Evolutionary conservation across 1,140 invertebrate species (phyloP).

Genomic region (Prorops nasuta): DNA sequence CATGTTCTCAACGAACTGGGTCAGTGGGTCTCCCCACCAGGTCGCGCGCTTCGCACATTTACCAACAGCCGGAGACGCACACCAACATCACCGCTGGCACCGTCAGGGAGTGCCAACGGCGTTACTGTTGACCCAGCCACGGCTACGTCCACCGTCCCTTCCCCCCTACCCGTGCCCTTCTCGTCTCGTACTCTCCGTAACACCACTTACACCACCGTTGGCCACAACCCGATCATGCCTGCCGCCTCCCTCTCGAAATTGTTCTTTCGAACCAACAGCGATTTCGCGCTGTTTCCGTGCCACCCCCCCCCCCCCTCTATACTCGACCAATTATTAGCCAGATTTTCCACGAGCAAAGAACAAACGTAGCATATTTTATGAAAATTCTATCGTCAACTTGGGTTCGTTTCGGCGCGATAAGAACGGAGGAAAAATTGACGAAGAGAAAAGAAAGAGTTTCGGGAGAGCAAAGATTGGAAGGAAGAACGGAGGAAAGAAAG

Average conservation of each 20-base stretch:
- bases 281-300: constrained; percentile 5
- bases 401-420: not conserved
- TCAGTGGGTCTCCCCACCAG: constrained; percentile 54
- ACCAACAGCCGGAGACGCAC: constrained; percentile 18
- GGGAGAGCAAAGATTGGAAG: constrained; percentile 3
- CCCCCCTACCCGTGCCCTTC: not conserved
- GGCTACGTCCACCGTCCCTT: constrained; percentile 12
- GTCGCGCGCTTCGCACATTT: constrained; percentile 16
- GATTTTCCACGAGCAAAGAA: no score
- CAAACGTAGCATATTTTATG: no score
- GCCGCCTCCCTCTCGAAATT: no score
- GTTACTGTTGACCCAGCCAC: constrained; percentile 55
- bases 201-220: no score
- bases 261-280: no score
- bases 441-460: not conserved
- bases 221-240: no score
- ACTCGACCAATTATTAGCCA: no score
- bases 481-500: constrained; percentile 13
- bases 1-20: constrained; percentile 55
- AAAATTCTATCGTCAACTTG: not conserved
- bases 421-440: no score
- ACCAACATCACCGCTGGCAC: constrained; percentile 25
- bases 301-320: not conserved
- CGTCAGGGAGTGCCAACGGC: constrained; percentile 52
- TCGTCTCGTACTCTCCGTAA: constrained; percentile 38